phyloP scores from a whole-genome alignment of 2,888 invertebrate species.

The Cantharis rustica region DNA sequence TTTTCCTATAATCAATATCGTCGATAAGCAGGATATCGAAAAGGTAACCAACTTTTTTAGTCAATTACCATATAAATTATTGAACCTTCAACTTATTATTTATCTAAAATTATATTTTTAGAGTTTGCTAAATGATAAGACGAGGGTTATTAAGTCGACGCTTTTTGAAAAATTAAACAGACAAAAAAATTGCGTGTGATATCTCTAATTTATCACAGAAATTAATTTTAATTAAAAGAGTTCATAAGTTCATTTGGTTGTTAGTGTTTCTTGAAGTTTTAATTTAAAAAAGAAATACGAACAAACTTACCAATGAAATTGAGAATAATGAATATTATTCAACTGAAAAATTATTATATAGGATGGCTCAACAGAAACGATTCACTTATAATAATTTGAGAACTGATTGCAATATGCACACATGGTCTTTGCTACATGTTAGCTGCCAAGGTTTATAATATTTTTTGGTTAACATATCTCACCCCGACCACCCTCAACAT shows the following conservation, averaged over 20 bases:
- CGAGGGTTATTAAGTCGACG: not conserved
- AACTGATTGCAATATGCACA: too few relatives aligned
- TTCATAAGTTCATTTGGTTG: not conserved
- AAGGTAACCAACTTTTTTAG: constrained; percentile 56
- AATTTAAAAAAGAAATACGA: too few relatives aligned
- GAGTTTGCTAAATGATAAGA: not conserved
- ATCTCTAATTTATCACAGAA: not conserved
- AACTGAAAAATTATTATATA: too few relatives aligned
- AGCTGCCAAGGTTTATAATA: too few relatives aligned
- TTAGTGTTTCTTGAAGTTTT: not conserved
- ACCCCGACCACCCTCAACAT: too few relatives aligned
- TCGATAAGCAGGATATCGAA: constrained; percentile 74
- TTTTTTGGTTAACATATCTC: too few relatives aligned
- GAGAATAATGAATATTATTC: too few relatives aligned
- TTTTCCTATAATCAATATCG: constrained; percentile 73
- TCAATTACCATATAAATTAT: not conserved
- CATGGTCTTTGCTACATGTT: too few relatives aligned
- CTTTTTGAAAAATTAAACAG: not conserved
- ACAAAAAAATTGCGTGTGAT: not conserved
- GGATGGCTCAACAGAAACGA: too few relatives aligned
- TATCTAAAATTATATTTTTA: not conserved
- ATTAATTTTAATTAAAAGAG: not conserved
- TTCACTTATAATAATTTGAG: too few relatives aligned
- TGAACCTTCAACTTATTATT: not conserved
- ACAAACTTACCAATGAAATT: too few relatives aligned